Base-by-base conservation (phyloP, 2,113 vertebrate genomes). In the Amphiprion ocellaris region DNA sequence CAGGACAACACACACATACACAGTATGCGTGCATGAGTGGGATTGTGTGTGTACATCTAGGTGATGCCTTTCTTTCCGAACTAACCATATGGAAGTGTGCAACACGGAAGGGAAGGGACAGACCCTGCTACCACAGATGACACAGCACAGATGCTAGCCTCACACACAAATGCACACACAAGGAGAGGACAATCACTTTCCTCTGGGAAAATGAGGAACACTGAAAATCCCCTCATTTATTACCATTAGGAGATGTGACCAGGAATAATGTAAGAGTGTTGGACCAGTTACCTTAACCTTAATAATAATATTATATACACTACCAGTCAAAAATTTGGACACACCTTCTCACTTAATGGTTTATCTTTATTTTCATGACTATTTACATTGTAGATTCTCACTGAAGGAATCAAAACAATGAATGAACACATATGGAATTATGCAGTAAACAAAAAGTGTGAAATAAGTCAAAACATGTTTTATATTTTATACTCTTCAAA, bases 121-220 rank as follows among this genome's bases (percentile, higher is more conserved):
- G 78, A 30, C 69, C 69, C 73, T 82, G 76, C 60, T 61, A 72
- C 28, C 62, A 78, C 64, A 71, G 67, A 70, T 88, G 88, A 89
- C 85, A 85, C 58, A 47, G 63, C 80, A 79, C 87, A 91, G 88
- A 90, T 90, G 88, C 85, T 83, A 21, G 61, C 49, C 79, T 49
- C 65, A 59, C 70, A 70, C 41, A 66, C 60, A 69, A 44, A 67
- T 58, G 62, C 71, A 58, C 55, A 17, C 30, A 30, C 30, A 30
- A 30, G 30, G 21, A 41, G 24, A 64, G 39, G 33, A 74, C 33
- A 74, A 56, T 15, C 41, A 44, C 11, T 44, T 44, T 44, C 41
- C 41, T 65, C 28, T 49, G 52, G 33, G 65, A 58, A 75, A 59
- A 44, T 47, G 33, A 79, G 28, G 23, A 72, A 62, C 62, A 59